phyloP scores from a whole-genome alignment of 53 echinoderm and acorn worm species.

The Paracentrotus lividus region DNA sequence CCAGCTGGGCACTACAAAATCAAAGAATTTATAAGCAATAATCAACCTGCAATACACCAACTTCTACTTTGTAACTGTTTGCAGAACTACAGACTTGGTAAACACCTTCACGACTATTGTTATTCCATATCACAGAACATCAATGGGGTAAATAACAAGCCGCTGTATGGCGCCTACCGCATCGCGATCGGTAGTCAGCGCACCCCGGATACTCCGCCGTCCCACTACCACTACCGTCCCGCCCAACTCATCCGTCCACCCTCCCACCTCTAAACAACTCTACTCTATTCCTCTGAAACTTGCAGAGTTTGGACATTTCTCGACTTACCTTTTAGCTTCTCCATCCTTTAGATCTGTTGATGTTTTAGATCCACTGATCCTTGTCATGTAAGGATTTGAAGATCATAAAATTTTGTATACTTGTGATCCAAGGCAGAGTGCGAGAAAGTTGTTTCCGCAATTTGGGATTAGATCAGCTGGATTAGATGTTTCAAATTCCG shows the following conservation, averaged over 20 bases:
- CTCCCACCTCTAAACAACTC: not conserved
- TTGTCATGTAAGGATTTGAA: not conserved
- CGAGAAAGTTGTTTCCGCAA: not conserved
- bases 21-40: not conserved
- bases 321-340: not conserved
- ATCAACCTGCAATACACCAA: not conserved
- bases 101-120: not conserved
- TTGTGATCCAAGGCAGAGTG: not conserved
- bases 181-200: not conserved
- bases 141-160: not conserved
- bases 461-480: too few species aligned
- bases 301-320: not conserved
- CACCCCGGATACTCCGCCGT: not conserved
- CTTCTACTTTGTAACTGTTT: not conserved
- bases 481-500: too few species aligned
- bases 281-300: not conserved
- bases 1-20: too few species aligned
- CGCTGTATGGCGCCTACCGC: not conserved
- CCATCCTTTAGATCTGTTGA: not conserved
- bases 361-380: not conserved
- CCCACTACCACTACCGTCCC: not conserved
- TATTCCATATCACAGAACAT: not conserved
- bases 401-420: not conserved
- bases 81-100: not conserved
- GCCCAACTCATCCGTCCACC: not conserved